Percentiles rank a stretch among this genome's conserved stretches.
Conservation (phyloP, 2,888 invertebrate genomes). For the Drosophila melanosoma region DNA sequence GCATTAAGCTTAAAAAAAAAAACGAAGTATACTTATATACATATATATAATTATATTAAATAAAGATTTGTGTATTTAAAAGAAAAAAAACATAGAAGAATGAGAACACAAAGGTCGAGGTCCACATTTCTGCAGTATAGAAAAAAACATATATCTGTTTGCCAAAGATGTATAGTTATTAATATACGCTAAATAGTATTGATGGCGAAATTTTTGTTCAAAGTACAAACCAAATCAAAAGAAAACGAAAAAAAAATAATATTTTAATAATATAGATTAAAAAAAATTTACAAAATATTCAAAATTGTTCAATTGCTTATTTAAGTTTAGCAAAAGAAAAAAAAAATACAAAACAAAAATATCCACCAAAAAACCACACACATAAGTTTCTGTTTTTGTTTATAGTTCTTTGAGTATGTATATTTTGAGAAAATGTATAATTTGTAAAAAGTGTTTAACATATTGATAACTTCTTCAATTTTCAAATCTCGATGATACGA, state of each 20-base stretch:
- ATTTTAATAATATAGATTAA: constrained; percentile 3
- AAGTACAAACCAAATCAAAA: constrained; percentile 66
- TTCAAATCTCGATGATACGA: constrained; percentile 58
- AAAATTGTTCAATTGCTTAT: constrained; percentile 51
- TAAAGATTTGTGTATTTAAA: constrained; percentile 76
- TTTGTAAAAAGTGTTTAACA: constrained; percentile 55
- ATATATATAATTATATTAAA: constrained; percentile 50
- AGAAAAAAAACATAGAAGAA: constrained; percentile 29
- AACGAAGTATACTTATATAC: constrained; percentile 26
- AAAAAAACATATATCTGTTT: constrained; percentile 75
- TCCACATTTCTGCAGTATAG: constrained; percentile 83
- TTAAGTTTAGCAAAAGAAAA: constrained; percentile 64
- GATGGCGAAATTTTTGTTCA: constrained; percentile 85
- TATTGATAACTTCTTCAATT: constrained; percentile 73
- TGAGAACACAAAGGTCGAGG: constrained; percentile 84
- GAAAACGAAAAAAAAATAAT: constrained; percentile 28
- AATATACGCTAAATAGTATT: constrained; percentile 82
- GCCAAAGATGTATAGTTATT: constrained; percentile 80
- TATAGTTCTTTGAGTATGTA: constrained; percentile 69
- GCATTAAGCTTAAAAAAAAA: constrained; percentile 78
- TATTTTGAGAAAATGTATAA: constrained; percentile 31
- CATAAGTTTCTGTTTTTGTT: constrained; percentile 79
- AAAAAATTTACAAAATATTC: constrained; percentile 12
- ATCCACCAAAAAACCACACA: constrained; percentile 52
- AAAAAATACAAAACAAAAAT: constrained; percentile 14